Percentiles rank a stretch among this genome's conserved stretches.
Evolutionary conservation across 92 coral and sea anemone species (phyloP).

Genomic region (Isaurus tuberculatus): DNA sequence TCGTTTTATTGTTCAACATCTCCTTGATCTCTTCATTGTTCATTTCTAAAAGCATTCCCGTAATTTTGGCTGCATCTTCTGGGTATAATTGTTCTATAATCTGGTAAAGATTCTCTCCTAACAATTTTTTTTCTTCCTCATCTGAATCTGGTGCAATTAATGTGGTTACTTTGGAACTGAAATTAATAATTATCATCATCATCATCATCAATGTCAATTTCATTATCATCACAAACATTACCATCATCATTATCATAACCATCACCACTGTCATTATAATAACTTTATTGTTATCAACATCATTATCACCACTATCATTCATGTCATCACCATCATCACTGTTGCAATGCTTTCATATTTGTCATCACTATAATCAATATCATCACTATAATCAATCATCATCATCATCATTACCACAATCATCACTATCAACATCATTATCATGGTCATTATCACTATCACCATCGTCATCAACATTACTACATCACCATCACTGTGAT

Average conservation of each 20-base stretch:
- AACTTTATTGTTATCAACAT: no score
- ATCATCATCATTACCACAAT: not conserved
- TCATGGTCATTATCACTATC: no score
- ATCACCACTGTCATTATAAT: no score
- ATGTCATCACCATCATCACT: no score
- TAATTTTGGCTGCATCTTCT: slow-evolving; percentile 31
- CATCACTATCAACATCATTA: no score
- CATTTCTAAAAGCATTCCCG: slow-evolving; percentile 49
- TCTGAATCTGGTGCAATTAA: not conserved
- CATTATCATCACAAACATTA: not conserved
- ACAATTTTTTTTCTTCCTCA: slow-evolving; percentile 22
- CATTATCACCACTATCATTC: no score
- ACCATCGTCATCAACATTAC: no score
- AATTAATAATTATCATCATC: not conserved
- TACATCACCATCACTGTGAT: no score
- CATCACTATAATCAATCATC: no score
- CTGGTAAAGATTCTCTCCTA: slow-evolving; percentile 32
- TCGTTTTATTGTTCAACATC: not conserved
- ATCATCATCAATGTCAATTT: no score
- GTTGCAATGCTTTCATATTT: no score
- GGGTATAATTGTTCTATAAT: slow-evolving; percentile 25
- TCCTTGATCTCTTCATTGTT: slow-evolving; percentile 26
- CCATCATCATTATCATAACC: no score
- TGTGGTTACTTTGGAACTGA: not conserved
- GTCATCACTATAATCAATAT: not conserved